Evolutionary conservation across 2,888 invertebrate genomes (phyloP).

Genomic region (Carpatolechia fugitivella): DNA sequence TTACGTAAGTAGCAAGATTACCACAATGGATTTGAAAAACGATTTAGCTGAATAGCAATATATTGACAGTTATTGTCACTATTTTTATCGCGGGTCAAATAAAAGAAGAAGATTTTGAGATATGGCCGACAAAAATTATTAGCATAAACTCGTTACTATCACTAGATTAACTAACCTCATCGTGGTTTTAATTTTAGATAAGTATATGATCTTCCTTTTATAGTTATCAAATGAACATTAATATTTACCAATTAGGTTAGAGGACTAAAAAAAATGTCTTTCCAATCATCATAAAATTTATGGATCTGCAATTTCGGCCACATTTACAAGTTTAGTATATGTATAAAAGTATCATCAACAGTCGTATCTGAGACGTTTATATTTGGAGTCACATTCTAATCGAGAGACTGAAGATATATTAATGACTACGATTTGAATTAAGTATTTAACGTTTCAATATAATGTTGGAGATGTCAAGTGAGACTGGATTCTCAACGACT

Average conservation of each 20-base stretch:
- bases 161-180: not conserved
- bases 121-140: not conserved
- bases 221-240: conserved; percentile 1
- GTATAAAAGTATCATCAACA: conserved; percentile 14
- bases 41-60: conserved; percentile 25
- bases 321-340: conserved; percentile 10
- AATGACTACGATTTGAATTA: conserved; percentile 25
- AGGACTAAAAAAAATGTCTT: not conserved
- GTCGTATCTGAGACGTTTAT: conserved; percentile 13
- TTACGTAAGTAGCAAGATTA: conserved; percentile 36
- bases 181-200: not conserved
- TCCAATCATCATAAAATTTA: conserved; percentile 10
- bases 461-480: conserved; percentile 23
- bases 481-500: conserved; percentile 12
- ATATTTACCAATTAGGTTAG: conserved; percentile 1
- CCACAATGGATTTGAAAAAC: conserved; percentile 37
- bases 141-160: not conserved
- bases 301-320: not conserved
- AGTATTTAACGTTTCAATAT: conserved; percentile 25
- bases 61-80: conserved; percentile 40
- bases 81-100: conserved; percentile 34
- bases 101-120: conserved; percentile 28
- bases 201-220: not conserved
- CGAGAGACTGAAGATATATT: conserved; percentile 21
- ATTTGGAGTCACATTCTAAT: conserved; percentile 16